Base-by-base conservation (phyloP, 2,113 vertebrate species). In the Ictidomys tridecemlineatus region DNA sequence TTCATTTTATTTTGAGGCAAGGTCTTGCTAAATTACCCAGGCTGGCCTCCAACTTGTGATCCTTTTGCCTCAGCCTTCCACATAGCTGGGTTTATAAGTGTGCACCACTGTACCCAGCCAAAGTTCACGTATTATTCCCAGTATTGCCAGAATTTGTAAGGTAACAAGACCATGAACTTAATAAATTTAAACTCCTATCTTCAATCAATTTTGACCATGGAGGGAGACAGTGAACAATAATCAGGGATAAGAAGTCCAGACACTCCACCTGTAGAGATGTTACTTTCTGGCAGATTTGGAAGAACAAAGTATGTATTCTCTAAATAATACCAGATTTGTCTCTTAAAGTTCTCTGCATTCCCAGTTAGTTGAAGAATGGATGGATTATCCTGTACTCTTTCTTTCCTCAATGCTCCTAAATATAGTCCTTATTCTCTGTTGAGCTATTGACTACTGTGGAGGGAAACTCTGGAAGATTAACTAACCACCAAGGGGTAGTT, bases 141-240 rank as follows among this genome's bases (percentile, higher is more conserved):
- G 2, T 92, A 80, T 80, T 93, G 32, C 82, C 83, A 63, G 42
- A 90, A 85, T 37, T 53, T 88, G 11, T 70, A 91, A 89, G 67
- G 58, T 92, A 95, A 74, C 17, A 20, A 84, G 76, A 95, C 56
- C 4, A 58, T 91, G 30, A 22, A 39, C 32, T 91, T 88, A 93
- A 94, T 77, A 95, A 88, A 88, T 67, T 91, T 45, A 93, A 91
- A 93, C 61, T 37, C 11, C 34, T 17, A 16, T 93, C 58, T 93
- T 80, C 24, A 9, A 63, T 42, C 77, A 76, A 51, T 93, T 97
- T 84, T 94, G 28, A 89, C 22, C 93, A 88, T 48, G 30, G 51
- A 73, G 13, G 32, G 32, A 84, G 13, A 87, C 3, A 32, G 63
- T 79, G 42, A 91, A 93, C 4, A 39, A 80, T 80, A 53, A 58